Percentiles rank a stretch among this genome's conserved stretches.
phyloP scores from a whole-genome alignment of 2,113 vertebrate genomes.

The Serinus canaria region DNA sequence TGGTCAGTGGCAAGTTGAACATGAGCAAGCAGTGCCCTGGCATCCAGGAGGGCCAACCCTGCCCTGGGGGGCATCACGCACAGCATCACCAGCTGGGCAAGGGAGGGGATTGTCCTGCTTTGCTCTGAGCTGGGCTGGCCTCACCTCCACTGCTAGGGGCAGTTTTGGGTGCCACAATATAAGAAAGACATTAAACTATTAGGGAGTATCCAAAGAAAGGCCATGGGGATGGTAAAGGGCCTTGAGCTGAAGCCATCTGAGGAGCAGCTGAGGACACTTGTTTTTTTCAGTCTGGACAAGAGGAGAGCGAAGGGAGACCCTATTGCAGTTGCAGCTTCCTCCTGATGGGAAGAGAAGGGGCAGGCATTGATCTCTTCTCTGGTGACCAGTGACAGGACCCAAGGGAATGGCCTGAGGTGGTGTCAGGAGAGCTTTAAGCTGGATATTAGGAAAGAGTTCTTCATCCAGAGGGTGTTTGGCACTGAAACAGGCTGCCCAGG shows the following conservation, averaged over 20 bases:
- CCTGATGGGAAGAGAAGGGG: accelerated
- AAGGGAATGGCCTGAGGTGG: not conserved
- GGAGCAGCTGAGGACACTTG: not conserved
- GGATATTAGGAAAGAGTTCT: accelerated
- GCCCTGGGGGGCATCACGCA: not conserved
- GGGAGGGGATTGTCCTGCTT: not conserved
- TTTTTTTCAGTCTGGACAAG: not conserved
- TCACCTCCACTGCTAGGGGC: accelerated
- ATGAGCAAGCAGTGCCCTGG: not conserved
- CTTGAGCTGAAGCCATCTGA: not conserved
- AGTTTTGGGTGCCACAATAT: accelerated
- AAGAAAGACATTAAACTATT: not conserved
- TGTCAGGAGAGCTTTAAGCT: not conserved
- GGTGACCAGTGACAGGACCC: too few relatives aligned
- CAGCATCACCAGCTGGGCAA: accelerated
- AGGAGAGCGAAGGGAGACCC: not conserved
- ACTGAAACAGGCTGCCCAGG: not conserved
- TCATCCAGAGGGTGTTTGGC: accelerated
- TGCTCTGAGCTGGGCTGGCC: accelerated
- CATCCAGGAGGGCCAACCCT: not conserved
- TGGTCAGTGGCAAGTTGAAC: accelerated
- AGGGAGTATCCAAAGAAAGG: accelerated
- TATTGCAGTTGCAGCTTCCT: not conserved
- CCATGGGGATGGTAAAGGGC: accelerated
- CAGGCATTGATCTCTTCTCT: not conserved